Percentiles rank a stretch among this genome's conserved stretches.
phyloP scores from a whole-genome alignment of 1,140 invertebrate species.

The Drosophila repletoides region DNA sequence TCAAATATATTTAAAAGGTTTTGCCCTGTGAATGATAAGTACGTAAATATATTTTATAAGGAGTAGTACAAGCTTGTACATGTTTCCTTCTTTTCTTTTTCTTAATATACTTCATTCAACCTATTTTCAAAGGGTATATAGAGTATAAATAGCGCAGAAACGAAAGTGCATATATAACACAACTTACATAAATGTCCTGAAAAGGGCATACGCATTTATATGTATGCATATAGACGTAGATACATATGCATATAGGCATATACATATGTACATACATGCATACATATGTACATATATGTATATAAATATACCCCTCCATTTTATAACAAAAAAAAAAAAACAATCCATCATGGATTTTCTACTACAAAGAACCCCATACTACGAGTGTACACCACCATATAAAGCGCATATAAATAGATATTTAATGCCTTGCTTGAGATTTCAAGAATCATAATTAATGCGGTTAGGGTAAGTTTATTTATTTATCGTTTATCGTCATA shows the following conservation, averaged over 20 bases:
- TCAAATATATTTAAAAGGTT: too few species aligned
- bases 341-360: too few species aligned
- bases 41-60: too few species aligned
- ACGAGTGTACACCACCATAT: too few species aligned
- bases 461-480: conserved; percentile 18
- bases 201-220: conserved; percentile 8
- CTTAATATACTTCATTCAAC: too few species aligned
- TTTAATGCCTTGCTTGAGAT: too few species aligned
- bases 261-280: conserved; percentile 13
- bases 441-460: conserved; percentile 1
- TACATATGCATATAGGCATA: background rate
- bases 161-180: conserved; percentile 32
- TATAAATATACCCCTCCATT: background rate
- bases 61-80: too few species aligned
- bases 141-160: conserved; percentile 8
- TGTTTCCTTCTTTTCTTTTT: too few species aligned
- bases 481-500: conserved; percentile 10
- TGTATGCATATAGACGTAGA: background rate
- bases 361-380: too few species aligned
- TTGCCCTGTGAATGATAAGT: too few species aligned
- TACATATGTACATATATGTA: background rate
- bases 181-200: background rate
- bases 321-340: background rate
- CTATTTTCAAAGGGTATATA: too few species aligned
- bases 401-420: too few species aligned